A percentile compares a stretch with the other conserved stretches of the same genome.
phyloP scores from a whole-genome alignment of 2,113 vertebrate genomes.

The Caracal caracal region DNA sequence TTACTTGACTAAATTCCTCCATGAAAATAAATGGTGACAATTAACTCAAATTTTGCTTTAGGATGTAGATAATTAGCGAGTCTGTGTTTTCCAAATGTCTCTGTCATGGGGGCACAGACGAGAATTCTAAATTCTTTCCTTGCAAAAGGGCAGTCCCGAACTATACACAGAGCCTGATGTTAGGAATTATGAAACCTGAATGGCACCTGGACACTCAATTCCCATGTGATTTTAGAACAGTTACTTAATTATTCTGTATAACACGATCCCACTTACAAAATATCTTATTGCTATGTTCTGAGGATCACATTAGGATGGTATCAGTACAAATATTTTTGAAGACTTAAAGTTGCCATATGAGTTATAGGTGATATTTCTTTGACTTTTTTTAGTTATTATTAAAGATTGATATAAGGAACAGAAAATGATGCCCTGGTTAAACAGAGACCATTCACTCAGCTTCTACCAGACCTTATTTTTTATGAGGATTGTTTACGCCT shows the following conservation, averaged over 20 bases:
- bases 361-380: background rate
- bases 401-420: background rate
- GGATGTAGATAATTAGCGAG: conserved; percentile 73
- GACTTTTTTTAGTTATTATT: background rate
- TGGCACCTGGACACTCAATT: background rate
- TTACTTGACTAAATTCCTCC: conserved; percentile 57
- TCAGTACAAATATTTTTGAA: conserved; percentile 23
- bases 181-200: background rate
- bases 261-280: background rate
- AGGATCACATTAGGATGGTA: background rate
- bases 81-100: conserved; percentile 69
- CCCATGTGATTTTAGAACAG: background rate
- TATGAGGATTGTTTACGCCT: background rate
- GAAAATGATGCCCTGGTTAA: background rate
- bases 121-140: conserved; percentile 55
- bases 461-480: background rate
- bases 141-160: conserved; percentile 38
- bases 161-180: background rate
- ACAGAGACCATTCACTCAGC: background rate
- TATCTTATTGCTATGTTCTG: background rate
- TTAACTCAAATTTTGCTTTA: conserved; percentile 71
- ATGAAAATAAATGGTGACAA: conserved; percentile 72
- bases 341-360: background rate
- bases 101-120: conserved; percentile 45
- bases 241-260: background rate